phyloP scores from a whole-genome alignment of 2,113 vertebrate genomes.

The Zeus faber region DNA sequence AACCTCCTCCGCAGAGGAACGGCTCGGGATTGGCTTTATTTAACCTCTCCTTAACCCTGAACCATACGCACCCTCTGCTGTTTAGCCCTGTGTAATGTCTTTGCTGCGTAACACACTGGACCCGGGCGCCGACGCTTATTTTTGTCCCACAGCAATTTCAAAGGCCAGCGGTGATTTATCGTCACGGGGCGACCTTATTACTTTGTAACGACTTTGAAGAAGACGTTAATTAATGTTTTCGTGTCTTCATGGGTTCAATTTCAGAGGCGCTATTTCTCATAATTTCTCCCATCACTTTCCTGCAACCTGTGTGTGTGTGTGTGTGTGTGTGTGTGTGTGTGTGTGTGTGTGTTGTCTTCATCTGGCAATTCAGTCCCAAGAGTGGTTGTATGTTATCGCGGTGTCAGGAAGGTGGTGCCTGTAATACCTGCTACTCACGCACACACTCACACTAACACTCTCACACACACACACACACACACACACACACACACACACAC shows the following conservation, averaged over 20 bases:
- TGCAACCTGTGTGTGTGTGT: slow-evolving; percentile 20
- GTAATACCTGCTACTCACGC: slow-evolving; percentile 15
- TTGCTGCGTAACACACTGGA: no score
- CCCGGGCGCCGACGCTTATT: no score
- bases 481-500: slow-evolving; percentile 1
- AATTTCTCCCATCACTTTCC: slow-evolving; percentile 26
- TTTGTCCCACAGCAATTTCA: background rate
- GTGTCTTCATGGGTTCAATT: slow-evolving; percentile 11
- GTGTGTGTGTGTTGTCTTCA: slow-evolving; percentile 21
- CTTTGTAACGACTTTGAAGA: slow-evolving; percentile 1
- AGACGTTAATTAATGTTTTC: slow-evolving; percentile 17
- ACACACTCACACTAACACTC: background rate
- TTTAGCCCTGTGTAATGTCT: slow-evolving; percentile 17
- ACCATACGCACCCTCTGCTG: slow-evolving; percentile 8
- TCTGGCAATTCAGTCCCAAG: slow-evolving; percentile 21
- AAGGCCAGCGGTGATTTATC: background rate
- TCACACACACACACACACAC: background rate
- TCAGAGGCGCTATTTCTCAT: slow-evolving; percentile 7
- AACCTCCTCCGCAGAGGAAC: slow-evolving; percentile 9
- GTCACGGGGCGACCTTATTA: slow-evolving; percentile 5
- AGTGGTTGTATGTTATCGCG: slow-evolving; percentile 32
- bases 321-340: slow-evolving; percentile 6
- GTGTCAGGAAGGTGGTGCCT: slow-evolving; percentile 35
- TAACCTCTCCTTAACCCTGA: slow-evolving; percentile 44
- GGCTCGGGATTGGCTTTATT: slow-evolving; percentile 13